A percentile compares a stretch with the other conserved stretches of the same genome.
These are phyloP conservation scores for Amphimedon queenslandica DNA, from an alignment of 37 sponge, comb jelly and placozoan species.

Conservation along the genomic window DNA sequence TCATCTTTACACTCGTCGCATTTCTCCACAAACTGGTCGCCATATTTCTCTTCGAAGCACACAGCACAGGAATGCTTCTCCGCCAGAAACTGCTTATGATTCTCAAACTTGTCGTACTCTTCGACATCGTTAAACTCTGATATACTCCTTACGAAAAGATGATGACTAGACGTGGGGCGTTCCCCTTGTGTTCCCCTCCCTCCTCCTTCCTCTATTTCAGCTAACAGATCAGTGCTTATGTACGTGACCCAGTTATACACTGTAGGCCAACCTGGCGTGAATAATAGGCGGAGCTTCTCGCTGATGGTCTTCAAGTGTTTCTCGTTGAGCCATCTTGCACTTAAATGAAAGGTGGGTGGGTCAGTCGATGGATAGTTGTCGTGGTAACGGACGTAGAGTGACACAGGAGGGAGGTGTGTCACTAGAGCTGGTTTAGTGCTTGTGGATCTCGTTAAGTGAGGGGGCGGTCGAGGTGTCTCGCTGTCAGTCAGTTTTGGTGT, in stretches of 20 bases:
- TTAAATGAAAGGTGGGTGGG: slow-evolving; percentile 47
- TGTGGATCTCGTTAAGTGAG: too few relatives aligned
- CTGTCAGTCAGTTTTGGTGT: too few relatives aligned
- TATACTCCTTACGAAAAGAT: slow-evolving; percentile 48
- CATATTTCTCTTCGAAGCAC: slow-evolving; percentile 30
- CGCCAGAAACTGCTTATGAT: slow-evolving; percentile 35
- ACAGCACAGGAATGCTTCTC: slow-evolving; percentile 43
- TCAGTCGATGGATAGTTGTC: slow-evolving; percentile 44
- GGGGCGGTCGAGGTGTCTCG: too few relatives aligned
- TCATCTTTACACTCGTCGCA: slow-evolving; percentile 21
- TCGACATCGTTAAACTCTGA: slow-evolving; percentile 46
- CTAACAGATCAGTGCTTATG: slow-evolving; percentile 37
- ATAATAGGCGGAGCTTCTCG: slow-evolving; percentile 20
- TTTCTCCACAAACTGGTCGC: slow-evolving; percentile 28
- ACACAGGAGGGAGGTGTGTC: slow-evolving; percentile 42
- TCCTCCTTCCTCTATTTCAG: background rate
- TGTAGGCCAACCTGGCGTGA: slow-evolving; percentile 45
- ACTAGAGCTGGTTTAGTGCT: slow-evolving; percentile 8
- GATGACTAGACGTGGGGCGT: background rate
- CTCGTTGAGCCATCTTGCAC: slow-evolving; percentile 59
- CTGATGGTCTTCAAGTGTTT: background rate
- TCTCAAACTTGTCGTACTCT: slow-evolving; percentile 42
- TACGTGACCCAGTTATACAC: slow-evolving; percentile 60
- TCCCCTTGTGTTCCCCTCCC: background rate
- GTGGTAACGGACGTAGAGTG: slow-evolving; percentile 51